These are phyloP conservation scores for Achlya flavicornis DNA, from an alignment of 2,888 invertebrate species.

Conservation along the genomic window DNA sequence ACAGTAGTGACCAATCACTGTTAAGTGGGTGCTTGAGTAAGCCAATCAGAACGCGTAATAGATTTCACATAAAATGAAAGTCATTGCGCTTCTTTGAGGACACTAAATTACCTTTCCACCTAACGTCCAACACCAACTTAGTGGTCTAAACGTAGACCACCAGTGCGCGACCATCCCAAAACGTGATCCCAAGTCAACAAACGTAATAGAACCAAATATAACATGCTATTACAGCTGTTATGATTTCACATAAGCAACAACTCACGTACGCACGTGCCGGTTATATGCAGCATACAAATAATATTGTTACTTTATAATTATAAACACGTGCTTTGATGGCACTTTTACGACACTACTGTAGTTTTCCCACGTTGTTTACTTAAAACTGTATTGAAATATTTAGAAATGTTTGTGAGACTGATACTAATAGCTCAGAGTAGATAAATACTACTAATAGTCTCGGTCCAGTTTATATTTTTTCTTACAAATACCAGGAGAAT, in stretches of 20 bases:
- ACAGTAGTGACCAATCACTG: too few species aligned
- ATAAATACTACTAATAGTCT: too few species aligned
- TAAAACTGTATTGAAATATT: neutral
- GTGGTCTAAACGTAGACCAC: neutral
- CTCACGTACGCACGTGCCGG: conserved; percentile 20
- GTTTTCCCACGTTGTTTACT: conserved; percentile 37
- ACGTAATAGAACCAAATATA: conserved; percentile 27
- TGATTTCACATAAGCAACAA: conserved; percentile 22
- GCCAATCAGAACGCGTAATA: too few species aligned
- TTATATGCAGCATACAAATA: conserved; percentile 20
- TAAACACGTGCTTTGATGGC: conserved; percentile 35
- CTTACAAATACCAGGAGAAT: too few species aligned
- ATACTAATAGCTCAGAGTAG: too few species aligned
- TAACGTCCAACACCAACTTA: too few species aligned
- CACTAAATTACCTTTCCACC: too few species aligned
- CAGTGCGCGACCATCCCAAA: neutral
- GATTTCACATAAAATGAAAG: too few species aligned
- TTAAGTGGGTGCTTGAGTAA: too few species aligned
- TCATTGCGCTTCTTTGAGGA: too few species aligned
- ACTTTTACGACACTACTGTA: conserved; percentile 33
- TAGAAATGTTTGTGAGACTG: neutral
- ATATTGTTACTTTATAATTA: conserved; percentile 22
- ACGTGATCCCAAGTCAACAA: neutral
- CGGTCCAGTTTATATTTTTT: too few species aligned
- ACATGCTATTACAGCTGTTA: conserved; percentile 34